These are phyloP conservation scores for Latrodectus elegans DNA, from an alignment of 2,888 invertebrate species.

Conservation along the genomic window DNA sequence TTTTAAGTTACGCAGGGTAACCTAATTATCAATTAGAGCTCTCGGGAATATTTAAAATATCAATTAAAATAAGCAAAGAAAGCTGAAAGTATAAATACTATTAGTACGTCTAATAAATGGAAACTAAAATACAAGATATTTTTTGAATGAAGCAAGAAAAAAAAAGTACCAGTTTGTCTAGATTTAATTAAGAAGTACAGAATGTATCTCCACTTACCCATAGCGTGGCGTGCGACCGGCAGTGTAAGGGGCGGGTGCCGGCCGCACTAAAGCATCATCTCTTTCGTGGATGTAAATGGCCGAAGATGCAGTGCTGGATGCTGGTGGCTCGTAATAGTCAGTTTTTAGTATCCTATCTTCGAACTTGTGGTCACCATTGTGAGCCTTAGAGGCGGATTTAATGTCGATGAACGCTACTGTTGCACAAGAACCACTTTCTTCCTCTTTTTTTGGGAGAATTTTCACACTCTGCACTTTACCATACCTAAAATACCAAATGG, in stretches of 20 bases:
- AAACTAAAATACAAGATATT: too few relatives aligned
- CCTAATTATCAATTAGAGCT: too few relatives aligned
- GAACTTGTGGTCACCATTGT: conserved; percentile 90
- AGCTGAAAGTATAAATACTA: too few relatives aligned
- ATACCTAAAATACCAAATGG: conserved; percentile 82
- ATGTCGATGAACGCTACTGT: conserved; percentile 97
- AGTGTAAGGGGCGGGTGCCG: conserved; percentile 67
- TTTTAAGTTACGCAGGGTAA: too few relatives aligned
- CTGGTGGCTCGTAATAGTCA: conserved; percentile 91
- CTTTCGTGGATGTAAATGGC: conserved; percentile 72
- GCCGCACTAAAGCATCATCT: conserved; percentile 67
- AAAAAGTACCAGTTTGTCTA: too few relatives aligned
- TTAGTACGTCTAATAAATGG: too few relatives aligned
- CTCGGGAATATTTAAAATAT: too few relatives aligned
- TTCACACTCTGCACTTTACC: conserved; percentile 98
- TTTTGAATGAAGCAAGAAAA: too few relatives aligned
- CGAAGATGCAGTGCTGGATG: conserved; percentile 71
- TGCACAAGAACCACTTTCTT: conserved; percentile 80
- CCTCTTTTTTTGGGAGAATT: conserved; percentile 81
- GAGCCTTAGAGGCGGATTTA: conserved; percentile 95
- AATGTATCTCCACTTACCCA: conserved; percentile 70
- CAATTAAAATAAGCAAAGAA: too few relatives aligned
- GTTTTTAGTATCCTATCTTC: conserved; percentile 91
- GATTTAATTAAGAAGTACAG: too few relatives aligned
- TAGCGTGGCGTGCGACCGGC: conserved; percentile 71